Conservation (phyloP, 2,113 vertebrate species). For the Oxyruncus cristatus region DNA sequence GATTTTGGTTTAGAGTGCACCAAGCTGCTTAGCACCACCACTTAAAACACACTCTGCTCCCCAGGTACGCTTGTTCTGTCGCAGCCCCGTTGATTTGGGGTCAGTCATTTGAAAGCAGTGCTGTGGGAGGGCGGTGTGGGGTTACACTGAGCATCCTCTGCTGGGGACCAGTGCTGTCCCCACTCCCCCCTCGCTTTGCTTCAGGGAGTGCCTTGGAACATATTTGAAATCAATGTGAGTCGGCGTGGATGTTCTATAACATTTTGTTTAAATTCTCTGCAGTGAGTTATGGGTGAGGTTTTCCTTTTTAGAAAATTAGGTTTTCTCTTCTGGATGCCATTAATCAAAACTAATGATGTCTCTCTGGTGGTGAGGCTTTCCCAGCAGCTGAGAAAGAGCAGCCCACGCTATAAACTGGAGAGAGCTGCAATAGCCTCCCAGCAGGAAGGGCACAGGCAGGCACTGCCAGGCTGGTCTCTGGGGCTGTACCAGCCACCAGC, state of each 20-base stretch:
- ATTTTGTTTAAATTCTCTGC: slow-evolving; percentile 33
- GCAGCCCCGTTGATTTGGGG: accelerated
- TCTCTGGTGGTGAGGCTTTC: not conserved
- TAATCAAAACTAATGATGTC: slow-evolving; percentile 46
- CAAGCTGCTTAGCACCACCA: not conserved
- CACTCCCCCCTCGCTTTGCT: not conserved
- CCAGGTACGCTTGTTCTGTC: no score
- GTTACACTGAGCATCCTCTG: not conserved
- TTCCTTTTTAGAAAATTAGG: slow-evolving; percentile 54
- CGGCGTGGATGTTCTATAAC: not conserved
- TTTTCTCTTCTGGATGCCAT: slow-evolving; percentile 38
- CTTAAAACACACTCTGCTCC: not conserved
- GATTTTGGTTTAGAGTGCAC: not conserved
- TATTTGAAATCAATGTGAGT: slow-evolving; percentile 37
- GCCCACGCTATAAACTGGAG: not conserved
- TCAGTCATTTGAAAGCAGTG: not conserved
- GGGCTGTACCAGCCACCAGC: not conserved
- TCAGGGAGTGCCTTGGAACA: not conserved
- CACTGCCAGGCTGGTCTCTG: not conserved
- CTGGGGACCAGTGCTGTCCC: not conserved
- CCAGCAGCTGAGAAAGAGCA: not conserved
- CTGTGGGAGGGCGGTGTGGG: not conserved
- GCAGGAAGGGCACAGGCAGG: not conserved
- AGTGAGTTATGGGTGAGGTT: slow-evolving; percentile 35
- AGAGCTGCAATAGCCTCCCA: not conserved